Base-by-base conservation (phyloP, 1,140 invertebrate genomes). In the Drosophila gunungcola region DNA sequence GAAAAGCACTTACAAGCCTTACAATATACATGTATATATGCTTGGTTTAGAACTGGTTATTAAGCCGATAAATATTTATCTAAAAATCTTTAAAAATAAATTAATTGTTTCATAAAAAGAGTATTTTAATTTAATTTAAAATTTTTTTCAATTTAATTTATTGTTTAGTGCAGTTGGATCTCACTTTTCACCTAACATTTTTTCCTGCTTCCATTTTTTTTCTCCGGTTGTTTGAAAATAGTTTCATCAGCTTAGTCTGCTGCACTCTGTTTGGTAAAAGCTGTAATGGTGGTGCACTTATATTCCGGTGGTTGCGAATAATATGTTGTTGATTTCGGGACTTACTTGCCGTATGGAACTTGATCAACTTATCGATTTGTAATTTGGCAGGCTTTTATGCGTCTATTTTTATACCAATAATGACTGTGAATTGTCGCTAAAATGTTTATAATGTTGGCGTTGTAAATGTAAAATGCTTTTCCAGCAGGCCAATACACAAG, bases 401-500 rank as follows among this genome's bases (percentile, higher is more conserved):
- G 11, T 73, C 73, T 68, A 75, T 52, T 76, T 80, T 70, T 75
- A 67, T 60, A 29, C 46, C 75, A 51, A 49, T 83, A 85, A 85
- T 85, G 74, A 62, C 56, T 61, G 42, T 13, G 68, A 85, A 75
- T 82, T 69, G 73, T 67, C 74, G 79, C 57, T 75, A 64, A 63
- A 85, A 86, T 67, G 68, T 56, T 78, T 64, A 65, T 86, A 86
- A 82, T 88, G 81, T 52, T 65, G 34, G 52, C 38, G 32, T 27
- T 55, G 51, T 68, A 67, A 65, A 78, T 83, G 80, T 52, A 80
- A 84, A 84, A 80, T 80, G 74, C 75, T 52, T 55, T 43, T 36
- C 53, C 56, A 54, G 58, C 53, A 48, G 27, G 39, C 29, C 36
- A 43, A 32, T 29, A 29, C 13, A 60, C 45, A 46, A 21, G 16